Evolutionary conservation across 2,888 invertebrate species (phyloP).

Genomic region (Macrostomum cliftonense): DNA sequence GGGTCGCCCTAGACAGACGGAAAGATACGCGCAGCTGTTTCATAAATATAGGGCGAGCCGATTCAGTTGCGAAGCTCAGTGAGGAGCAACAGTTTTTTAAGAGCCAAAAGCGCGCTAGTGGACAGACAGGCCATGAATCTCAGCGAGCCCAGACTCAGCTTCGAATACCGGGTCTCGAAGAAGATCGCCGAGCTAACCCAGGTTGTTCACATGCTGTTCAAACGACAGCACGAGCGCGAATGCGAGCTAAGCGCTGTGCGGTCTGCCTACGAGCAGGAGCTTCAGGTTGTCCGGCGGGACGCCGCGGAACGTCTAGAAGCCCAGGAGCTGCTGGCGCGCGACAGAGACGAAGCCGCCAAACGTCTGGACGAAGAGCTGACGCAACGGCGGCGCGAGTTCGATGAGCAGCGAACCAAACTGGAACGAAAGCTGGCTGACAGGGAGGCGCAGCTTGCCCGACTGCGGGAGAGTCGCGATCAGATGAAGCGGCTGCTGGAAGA

Average conservation of each 20-base stretch:
- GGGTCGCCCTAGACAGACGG: too few relatives aligned
- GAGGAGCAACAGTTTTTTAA: too few relatives aligned
- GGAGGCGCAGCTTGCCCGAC: constrained; percentile 21
- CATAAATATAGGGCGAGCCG: too few relatives aligned
- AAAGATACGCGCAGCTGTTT: too few relatives aligned
- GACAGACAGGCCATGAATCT: too few relatives aligned
- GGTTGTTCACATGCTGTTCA: constrained; percentile 35
- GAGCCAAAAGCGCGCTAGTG: too few relatives aligned
- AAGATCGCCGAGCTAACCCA: constrained; percentile 34
- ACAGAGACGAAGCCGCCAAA: constrained; percentile 23
- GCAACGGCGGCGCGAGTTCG: background rate
- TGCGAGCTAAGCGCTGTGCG: constrained; percentile 24
- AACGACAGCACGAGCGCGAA: constrained; percentile 33
- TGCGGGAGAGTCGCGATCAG: constrained; percentile 20
- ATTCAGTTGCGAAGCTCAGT: too few relatives aligned
- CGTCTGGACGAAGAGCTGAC: constrained; percentile 18
- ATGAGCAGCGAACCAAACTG: constrained; percentile 9
- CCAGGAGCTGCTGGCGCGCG: constrained; percentile 24
- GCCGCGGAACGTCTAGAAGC: constrained; percentile 18
- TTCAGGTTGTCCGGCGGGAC: constrained; percentile 22
- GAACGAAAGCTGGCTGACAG: constrained; percentile 21
- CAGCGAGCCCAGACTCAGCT: constrained; percentile 4
- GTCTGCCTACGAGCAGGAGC: constrained; percentile 26
- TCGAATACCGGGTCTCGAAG: constrained; percentile 35
- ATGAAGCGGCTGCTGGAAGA: constrained; percentile 27